These are phyloP conservation scores for Habrosyne pyritoides DNA, from an alignment of 2,888 invertebrate species.

Conservation along the genomic window DNA sequence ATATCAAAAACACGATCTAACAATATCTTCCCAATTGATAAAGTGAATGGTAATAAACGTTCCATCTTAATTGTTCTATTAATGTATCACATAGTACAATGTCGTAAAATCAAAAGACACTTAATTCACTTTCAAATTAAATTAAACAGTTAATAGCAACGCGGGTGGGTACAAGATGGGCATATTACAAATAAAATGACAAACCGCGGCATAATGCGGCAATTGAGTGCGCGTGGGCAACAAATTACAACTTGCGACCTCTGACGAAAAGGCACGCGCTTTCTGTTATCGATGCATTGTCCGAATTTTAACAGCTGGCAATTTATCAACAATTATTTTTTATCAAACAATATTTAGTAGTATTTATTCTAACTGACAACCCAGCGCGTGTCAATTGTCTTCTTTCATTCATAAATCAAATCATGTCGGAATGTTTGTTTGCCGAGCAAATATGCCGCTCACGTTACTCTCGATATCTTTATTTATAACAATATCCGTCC, in stretches of 20 bases:
- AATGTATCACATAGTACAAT: background rate
- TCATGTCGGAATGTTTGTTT: background rate
- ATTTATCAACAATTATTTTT: background rate
- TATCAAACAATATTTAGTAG: too few species aligned
- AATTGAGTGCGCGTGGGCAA: slow-evolving; percentile 45
- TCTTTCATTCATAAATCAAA: background rate
- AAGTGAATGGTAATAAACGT: background rate
- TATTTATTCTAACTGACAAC: too few species aligned
- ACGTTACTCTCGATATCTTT: background rate
- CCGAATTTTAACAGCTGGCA: slow-evolving; percentile 9
- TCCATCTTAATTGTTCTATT: background rate
- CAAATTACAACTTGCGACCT: slow-evolving; percentile 44
- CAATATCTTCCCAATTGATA: background rate
- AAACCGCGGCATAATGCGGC: slow-evolving; percentile 36
- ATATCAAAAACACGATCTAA: background rate
- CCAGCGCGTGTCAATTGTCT: background rate
- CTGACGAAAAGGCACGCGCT: slow-evolving; percentile 36
- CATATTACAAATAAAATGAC: slow-evolving; percentile 33
- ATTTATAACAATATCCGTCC: background rate
- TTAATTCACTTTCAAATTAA: slow-evolving; percentile 12
- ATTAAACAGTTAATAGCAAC: slow-evolving; percentile 33
- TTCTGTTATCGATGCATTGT: slow-evolving; percentile 15
- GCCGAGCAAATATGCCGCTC: background rate
- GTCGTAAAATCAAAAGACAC: slow-evolving; percentile 10
- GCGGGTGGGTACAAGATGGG: slow-evolving; percentile 23